These are phyloP conservation scores for Cerastis leucographa DNA, from an alignment of 2,888 invertebrate species.

Conservation along the genomic window DNA sequence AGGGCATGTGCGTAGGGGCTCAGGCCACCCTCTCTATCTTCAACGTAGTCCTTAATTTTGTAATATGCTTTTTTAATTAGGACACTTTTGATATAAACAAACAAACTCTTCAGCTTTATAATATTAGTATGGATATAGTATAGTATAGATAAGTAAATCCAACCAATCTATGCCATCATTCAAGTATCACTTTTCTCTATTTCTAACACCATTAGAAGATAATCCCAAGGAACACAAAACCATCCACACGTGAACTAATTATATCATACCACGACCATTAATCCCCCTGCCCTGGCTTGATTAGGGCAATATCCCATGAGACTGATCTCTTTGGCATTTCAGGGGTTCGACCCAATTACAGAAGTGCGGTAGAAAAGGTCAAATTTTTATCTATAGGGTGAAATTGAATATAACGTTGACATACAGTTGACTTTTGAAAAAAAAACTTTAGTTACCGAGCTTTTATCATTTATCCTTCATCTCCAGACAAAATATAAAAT, in stretches of 20 bases:
- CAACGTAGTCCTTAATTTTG: too few species aligned
- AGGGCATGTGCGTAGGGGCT: too few species aligned
- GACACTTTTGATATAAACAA: too few species aligned
- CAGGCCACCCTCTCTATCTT: too few species aligned
- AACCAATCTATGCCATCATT: not conserved
- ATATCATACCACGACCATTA: constrained; percentile 48
- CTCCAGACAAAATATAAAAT: not conserved
- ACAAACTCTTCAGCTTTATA: too few species aligned
- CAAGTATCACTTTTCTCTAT: constrained; percentile 14
- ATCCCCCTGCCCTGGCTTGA: constrained; percentile 47
- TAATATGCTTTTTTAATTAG: too few species aligned
- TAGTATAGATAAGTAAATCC: not conserved
- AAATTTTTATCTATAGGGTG: constrained; percentile 11
- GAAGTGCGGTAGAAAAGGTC: constrained; percentile 16
- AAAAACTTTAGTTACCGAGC: not conserved
- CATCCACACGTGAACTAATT: constrained; percentile 47
- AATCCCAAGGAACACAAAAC: constrained; percentile 13
- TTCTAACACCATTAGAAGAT: not conserved
- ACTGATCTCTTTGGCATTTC: constrained; percentile 52
- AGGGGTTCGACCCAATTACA: constrained; percentile 29
- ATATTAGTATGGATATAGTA: too few species aligned
- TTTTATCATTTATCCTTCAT: not conserved
- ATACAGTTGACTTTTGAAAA: not conserved
- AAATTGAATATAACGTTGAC: not conserved
- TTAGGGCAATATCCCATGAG: constrained; percentile 50